These are phyloP conservation scores for Sminthopsis crassicaudata DNA, from an alignment of 2,113 vertebrate genomes.

Conservation along the genomic window DNA sequence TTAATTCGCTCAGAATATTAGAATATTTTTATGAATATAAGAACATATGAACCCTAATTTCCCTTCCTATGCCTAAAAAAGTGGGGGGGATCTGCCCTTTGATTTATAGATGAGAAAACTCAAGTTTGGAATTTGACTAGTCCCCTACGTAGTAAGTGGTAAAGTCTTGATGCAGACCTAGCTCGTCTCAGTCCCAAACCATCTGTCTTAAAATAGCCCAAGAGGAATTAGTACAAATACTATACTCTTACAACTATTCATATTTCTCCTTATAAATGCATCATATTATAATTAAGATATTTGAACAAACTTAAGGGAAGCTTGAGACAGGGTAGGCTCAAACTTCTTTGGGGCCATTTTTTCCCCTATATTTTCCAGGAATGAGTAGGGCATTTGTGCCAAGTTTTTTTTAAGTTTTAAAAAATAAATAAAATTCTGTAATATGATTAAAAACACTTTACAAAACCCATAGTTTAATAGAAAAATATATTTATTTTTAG, in stretches of 20 bases:
- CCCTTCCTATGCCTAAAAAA: background rate
- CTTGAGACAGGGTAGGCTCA: conserved; percentile 32
- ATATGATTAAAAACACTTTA: background rate
- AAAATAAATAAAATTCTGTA: background rate
- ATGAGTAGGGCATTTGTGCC: background rate
- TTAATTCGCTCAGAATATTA: too few relatives aligned
- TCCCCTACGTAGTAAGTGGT: background rate
- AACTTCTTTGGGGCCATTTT: background rate
- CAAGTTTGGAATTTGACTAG: background rate
- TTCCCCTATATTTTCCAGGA: conserved; percentile 4
- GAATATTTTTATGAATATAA: too few relatives aligned
- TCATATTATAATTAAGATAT: background rate
- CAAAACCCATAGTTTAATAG: background rate
- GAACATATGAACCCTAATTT: background rate
- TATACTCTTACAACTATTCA: conserved; percentile 14
- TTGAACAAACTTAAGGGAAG: background rate
- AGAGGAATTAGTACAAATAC: conserved; percentile 4
- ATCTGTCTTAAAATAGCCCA: background rate
- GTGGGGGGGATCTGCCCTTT: background rate
- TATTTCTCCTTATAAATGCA: background rate
- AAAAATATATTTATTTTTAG: background rate
- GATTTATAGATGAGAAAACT: background rate
- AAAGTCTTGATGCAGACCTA: background rate
- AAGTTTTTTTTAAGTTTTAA: background rate
- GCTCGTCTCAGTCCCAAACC: background rate